Conservation (phyloP, 2,113 vertebrate species). For the Excalfactoria chinensis region DNA sequence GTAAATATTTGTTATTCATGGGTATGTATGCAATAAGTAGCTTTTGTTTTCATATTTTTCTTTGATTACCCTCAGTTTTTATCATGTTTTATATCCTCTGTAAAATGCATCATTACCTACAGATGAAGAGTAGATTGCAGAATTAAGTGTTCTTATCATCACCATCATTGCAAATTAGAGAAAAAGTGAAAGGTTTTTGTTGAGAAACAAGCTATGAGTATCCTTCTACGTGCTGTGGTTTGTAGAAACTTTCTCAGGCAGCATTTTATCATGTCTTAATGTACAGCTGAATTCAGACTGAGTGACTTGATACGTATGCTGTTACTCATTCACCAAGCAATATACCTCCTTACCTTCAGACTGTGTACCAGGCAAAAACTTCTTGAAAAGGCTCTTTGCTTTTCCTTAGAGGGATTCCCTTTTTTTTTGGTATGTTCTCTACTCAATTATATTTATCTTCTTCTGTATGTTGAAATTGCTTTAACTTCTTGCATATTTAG, state of each 20-base stretch:
- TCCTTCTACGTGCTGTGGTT: background rate
- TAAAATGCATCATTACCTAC: background rate
- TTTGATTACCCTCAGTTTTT: background rate
- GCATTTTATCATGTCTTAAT: background rate
- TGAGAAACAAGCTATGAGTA: background rate
- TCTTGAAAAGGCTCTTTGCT: background rate
- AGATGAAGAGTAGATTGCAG: background rate
- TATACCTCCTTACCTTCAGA: background rate
- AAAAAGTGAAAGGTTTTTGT: background rate
- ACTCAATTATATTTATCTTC: background rate
- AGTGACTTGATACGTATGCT: background rate
- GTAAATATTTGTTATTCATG: background rate
- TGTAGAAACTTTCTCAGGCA: background rate
- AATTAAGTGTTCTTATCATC: background rate
- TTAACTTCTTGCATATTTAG: background rate
- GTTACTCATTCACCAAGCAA: background rate
- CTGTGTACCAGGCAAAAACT: background rate
- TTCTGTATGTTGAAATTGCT: background rate
- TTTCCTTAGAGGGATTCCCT: background rate
- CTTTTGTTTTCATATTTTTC: background rate
- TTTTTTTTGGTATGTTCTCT: background rate
- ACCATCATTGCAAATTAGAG: background rate
- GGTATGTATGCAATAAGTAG: background rate
- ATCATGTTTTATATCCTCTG: background rate
- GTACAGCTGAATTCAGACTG: background rate